Conservation (phyloP, 2,113 vertebrate genomes). For the Vidua chalybeata region DNA sequence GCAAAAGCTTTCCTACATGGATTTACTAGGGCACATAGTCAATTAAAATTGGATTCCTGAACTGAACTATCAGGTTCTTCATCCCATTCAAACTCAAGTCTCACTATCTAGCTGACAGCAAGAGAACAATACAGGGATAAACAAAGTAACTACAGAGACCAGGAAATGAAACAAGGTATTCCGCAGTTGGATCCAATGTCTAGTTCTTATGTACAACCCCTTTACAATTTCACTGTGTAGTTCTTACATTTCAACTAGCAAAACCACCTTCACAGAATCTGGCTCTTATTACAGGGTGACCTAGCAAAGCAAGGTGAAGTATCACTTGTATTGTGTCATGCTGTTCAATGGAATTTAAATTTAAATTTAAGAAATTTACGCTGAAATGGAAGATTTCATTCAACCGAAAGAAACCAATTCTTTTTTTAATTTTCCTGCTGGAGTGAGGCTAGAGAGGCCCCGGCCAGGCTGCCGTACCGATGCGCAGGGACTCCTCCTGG, state of each 20-base stretch:
- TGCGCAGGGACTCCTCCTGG: conserved; percentile 91
- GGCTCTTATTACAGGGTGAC: neutral
- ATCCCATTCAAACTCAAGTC: neutral
- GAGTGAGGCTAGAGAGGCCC: neutral
- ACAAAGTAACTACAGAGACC: neutral
- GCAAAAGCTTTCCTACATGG: neutral
- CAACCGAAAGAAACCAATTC: neutral
- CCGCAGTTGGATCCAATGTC: neutral
- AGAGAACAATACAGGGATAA: neutral
- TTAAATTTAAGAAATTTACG: no score
- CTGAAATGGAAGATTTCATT: neutral
- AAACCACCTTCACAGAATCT: neutral
- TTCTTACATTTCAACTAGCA: neutral
- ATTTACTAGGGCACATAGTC: neutral
- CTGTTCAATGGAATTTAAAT: neutral
- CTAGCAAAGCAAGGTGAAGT: neutral
- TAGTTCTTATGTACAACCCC: neutral
- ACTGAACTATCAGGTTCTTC: neutral
- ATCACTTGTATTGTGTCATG: rapidly evolving
- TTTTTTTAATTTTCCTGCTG: neutral
- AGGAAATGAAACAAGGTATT: neutral
- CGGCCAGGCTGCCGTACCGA: conserved; percentile 70
- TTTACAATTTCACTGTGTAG: neutral
- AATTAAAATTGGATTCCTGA: neutral
- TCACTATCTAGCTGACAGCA: neutral